These are phyloP conservation scores for Callimorpha dominula DNA, from an alignment of 2,888 invertebrate species.

Conservation along the genomic window DNA sequence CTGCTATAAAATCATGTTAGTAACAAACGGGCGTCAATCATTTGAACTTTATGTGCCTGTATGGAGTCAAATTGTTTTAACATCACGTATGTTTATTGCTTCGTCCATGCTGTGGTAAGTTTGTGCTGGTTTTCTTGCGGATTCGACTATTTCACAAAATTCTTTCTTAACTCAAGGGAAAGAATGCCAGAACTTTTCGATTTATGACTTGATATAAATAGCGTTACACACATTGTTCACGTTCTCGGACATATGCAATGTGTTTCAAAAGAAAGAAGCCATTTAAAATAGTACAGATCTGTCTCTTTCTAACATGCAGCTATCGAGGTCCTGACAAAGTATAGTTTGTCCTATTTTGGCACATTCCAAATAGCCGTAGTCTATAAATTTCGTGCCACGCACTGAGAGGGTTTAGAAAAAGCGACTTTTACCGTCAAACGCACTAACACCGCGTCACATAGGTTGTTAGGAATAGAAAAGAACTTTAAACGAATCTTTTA, in stretches of 20 bases:
- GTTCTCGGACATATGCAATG: no score
- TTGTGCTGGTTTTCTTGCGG: background rate
- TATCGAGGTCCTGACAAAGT: no score
- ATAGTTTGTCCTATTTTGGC: no score
- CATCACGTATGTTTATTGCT: background rate
- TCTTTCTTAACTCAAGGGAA: background rate
- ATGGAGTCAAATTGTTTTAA: background rate
- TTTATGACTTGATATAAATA: background rate
- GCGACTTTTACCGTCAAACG: no score
- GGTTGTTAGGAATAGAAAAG: no score
- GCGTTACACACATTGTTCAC: background rate
- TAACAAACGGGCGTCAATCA: background rate
- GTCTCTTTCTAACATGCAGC: background rate
- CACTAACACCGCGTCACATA: no score
- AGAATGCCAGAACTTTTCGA: background rate
- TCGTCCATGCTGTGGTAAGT: background rate
- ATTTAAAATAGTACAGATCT: background rate
- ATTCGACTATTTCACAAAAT: background rate
- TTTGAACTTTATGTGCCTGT: background rate
- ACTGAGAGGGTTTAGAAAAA: no score
- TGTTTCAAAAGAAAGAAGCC: no score
- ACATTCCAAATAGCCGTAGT: no score
- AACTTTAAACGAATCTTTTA: no score
- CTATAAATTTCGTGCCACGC: no score
- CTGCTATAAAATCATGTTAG: background rate